A percentile compares a stretch with the other conserved stretches of the same genome.
phyloP scores from a whole-genome alignment of 2,888 invertebrate species.

The Malthinus seriepunctatus region DNA sequence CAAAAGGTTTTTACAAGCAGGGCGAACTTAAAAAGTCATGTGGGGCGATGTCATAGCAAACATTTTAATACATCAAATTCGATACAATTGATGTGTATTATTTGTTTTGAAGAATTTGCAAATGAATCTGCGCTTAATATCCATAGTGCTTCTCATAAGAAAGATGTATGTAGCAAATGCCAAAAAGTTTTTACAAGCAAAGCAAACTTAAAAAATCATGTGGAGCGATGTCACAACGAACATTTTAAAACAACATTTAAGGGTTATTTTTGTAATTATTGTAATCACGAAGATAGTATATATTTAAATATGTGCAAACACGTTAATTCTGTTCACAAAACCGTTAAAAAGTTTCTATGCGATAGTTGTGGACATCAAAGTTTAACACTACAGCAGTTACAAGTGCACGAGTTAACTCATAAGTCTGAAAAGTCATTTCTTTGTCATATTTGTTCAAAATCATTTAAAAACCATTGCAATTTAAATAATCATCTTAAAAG shows the following conservation, averaged over 20 bases:
- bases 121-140: too few relatives aligned
- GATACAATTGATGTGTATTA: too few relatives aligned
- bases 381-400: conserved; percentile 9
- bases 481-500: conserved; percentile 9
- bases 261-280: background rate
- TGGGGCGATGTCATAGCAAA: background rate
- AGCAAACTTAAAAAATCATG: background rate
- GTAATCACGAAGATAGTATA: background rate
- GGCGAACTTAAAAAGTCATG: background rate
- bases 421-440: conserved; percentile 59
- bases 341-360: background rate
- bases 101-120: too few relatives aligned
- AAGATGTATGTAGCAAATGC: conserved; percentile 33
- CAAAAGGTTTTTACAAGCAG: conserved; percentile 9
- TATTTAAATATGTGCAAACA: background rate
- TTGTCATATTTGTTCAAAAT: conserved; percentile 49
- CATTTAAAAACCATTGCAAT: conserved; percentile 39
- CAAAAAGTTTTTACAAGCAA: conserved; percentile 10
- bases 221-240: background rate
- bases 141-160: too few relatives aligned
- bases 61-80: background rate
- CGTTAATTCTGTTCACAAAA: too few relatives aligned
- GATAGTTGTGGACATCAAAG: conserved; percentile 37
- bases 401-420: conserved; percentile 57
- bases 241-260: background rate